phyloP scores from a whole-genome alignment of 2,113 vertebrate genomes.

The Pogona vitticeps region DNA sequence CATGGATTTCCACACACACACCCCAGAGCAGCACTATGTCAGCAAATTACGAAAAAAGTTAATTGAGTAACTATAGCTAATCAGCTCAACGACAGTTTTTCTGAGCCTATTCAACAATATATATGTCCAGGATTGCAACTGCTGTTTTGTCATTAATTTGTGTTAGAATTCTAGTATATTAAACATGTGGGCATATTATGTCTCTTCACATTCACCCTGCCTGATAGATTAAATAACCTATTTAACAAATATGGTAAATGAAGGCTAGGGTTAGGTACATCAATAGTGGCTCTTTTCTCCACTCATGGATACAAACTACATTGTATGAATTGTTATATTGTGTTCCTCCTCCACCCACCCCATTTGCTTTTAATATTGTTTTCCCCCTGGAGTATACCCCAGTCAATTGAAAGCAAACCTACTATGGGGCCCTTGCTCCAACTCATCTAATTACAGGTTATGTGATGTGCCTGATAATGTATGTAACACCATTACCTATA shows the following conservation, averaged over 20 bases:
- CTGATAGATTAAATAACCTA: not conserved
- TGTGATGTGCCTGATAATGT: not conserved
- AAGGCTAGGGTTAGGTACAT: too few species aligned
- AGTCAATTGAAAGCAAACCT: not conserved
- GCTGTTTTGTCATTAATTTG: not conserved
- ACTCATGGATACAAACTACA: not conserved
- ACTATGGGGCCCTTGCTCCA: not conserved
- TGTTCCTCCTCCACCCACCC: not conserved
- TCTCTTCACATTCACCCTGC: not conserved
- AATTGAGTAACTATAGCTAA: not conserved
- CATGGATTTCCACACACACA: not conserved
- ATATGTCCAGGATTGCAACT: not conserved
- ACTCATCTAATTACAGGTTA: not conserved
- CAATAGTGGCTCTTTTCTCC: not conserved
- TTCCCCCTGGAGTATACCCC: not conserved
- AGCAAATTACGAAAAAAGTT: not conserved
- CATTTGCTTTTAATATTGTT: not conserved
- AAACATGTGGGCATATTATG: not conserved
- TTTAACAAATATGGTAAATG: not conserved
- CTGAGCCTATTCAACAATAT: not conserved
- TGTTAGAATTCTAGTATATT: not conserved
- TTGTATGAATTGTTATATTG: not conserved
- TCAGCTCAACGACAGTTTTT: not conserved
- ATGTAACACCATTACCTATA: not conserved
- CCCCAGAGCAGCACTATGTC: too few species aligned